Evolutionary conservation across 2,888 invertebrate species (phyloP).

Genomic region (Acanthoscelides obtectus): DNA sequence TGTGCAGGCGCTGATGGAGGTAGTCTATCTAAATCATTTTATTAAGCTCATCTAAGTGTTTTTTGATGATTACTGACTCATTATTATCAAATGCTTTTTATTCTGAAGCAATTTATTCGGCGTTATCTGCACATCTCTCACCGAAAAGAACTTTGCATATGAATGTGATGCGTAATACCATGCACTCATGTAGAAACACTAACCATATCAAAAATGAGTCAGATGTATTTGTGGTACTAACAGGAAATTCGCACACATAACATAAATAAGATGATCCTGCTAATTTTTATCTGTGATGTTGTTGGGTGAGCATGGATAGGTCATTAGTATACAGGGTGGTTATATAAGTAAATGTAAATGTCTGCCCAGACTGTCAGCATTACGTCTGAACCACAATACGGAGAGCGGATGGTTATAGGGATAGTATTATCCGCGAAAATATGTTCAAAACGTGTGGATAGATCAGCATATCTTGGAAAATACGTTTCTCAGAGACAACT

Average conservation of each 20-base stretch:
- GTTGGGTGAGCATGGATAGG: background rate
- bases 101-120: background rate
- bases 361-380: too few species aligned
- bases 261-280: background rate
- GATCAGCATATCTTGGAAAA: too few species aligned
- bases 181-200: background rate
- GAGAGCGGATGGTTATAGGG: too few species aligned
- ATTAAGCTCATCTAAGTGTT: too few species aligned
- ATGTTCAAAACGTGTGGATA: too few species aligned
- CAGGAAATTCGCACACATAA: background rate
- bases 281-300: background rate
- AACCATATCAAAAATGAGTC: background rate
- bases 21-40: too few species aligned
- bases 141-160: background rate
- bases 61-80: background rate
- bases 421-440: too few species aligned
- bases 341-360: too few species aligned
- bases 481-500: too few species aligned
- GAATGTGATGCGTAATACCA: background rate
- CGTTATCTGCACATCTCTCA: background rate
- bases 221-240: background rate
- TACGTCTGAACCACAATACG: too few species aligned
- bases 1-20: too few species aligned
- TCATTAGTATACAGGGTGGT: background rate
- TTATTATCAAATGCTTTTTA: background rate